Percentiles rank a stretch among this genome's conserved stretches.
phyloP scores from a whole-genome alignment of 2,888 invertebrate species.

The Hyposoter didymator region DNA sequence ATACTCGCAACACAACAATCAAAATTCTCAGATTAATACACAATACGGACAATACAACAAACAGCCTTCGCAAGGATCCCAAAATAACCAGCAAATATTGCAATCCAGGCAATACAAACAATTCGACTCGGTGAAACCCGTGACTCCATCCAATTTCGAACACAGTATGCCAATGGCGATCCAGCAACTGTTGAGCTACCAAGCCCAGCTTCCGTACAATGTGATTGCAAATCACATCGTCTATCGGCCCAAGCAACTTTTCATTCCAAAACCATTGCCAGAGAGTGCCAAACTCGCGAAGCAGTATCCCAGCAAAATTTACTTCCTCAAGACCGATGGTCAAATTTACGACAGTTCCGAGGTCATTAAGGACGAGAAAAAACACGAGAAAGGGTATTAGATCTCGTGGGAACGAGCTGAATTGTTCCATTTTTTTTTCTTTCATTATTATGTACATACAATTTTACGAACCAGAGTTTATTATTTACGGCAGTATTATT shows the following conservation, averaged over 20 bases:
- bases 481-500: conserved; percentile 41
- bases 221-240: conserved; percentile 80
- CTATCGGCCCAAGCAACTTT: conserved; percentile 78
- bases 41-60: conserved; percentile 40
- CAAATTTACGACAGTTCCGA: conserved; percentile 63
- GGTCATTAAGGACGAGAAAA: conserved; percentile 53
- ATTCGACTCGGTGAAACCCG: conserved; percentile 19
- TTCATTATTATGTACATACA: conserved; percentile 47
- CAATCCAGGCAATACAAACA: conserved; percentile 30
- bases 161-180: conserved; percentile 78
- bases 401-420: not conserved
- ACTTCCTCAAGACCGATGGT: conserved; percentile 75
- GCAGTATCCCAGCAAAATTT: conserved; percentile 79
- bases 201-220: conserved; percentile 81
- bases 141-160: conserved; percentile 49
- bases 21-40: conserved; percentile 33
- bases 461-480: conserved; percentile 54
- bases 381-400: conserved; percentile 57
- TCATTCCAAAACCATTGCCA: conserved; percentile 78
- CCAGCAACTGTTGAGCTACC: conserved; percentile 77
- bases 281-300: conserved; percentile 74
- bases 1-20: conserved; percentile 32
- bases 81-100: conserved; percentile 44
- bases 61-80: conserved; percentile 42
- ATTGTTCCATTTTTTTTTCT: not conserved